Conservation (phyloP, 2,888 invertebrate species). For the Apocheima hispidaria region DNA sequence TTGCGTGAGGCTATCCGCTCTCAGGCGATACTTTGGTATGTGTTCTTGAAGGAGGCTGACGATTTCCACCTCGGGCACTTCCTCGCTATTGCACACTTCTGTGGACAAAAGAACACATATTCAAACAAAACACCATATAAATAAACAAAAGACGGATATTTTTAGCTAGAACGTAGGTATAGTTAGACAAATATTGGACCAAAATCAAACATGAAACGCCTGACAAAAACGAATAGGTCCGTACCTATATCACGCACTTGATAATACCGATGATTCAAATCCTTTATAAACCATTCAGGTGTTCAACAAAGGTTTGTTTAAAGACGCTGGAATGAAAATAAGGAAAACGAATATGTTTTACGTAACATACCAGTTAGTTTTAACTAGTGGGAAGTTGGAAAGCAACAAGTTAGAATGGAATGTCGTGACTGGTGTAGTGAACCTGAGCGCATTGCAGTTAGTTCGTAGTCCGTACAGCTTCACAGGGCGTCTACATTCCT, state of each 20-base stretch:
- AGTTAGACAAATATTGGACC: constrained; percentile 1
- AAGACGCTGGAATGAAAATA: constrained; percentile 15
- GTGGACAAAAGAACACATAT: constrained; percentile 67
- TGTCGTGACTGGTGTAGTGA: constrained; percentile 67
- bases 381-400: constrained; percentile 51
- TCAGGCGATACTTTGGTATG: constrained; percentile 96
- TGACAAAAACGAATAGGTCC: constrained; percentile 7
- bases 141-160: background rate
- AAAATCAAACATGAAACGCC: constrained; percentile 16
- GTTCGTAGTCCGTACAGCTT: constrained; percentile 48
- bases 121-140: constrained; percentile 28
- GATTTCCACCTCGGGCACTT: constrained; percentile 98
- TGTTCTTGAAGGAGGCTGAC: constrained; percentile 97
- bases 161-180: background rate
- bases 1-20: constrained; percentile 97
- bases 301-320: constrained; percentile 7
- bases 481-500: constrained; percentile 63
- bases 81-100: constrained; percentile 97
- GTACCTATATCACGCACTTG: constrained; percentile 11
- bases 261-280: constrained; percentile 11
- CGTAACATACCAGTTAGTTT: constrained; percentile 28
- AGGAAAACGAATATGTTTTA: constrained; percentile 11
- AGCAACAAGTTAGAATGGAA: constrained; percentile 64
- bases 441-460: constrained; percentile 64
- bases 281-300: constrained; percentile 10